A percentile compares a stretch with the other conserved stretches of the same genome.
phyloP scores from a whole-genome alignment of 2,888 invertebrate genomes.

The Drosophila bunnanda region DNA sequence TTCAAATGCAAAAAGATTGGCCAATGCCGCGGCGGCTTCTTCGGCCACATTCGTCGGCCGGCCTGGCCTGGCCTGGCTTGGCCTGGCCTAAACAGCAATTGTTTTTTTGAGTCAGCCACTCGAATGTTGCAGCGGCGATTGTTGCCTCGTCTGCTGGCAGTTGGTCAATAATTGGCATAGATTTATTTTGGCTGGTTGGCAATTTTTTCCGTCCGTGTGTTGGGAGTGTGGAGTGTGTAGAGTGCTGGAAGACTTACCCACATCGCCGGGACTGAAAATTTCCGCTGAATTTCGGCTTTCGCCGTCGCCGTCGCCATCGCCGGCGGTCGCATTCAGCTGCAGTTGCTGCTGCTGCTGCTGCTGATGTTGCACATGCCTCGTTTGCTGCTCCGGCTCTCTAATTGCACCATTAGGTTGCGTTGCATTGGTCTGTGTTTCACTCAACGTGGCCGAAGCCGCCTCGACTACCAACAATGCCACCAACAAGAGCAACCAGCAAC shows the following conservation, averaged over 20 bases:
- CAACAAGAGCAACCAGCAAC: conserved; percentile 64
- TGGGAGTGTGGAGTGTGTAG: conserved; percentile 12
- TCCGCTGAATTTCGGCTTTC: conserved; percentile 69
- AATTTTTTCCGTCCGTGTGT: conserved; percentile 37
- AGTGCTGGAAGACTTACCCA: conserved; percentile 69
- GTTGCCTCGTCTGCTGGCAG: conserved; percentile 64
- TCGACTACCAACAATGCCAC: conserved; percentile 61
- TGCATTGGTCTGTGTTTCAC: conserved; percentile 75
- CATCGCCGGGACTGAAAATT: conserved; percentile 73
- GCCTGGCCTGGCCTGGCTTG: conserved; percentile 64
- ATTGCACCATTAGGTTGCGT: conserved; percentile 74
- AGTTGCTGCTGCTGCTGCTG: conserved; percentile 30
- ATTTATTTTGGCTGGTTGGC: conserved; percentile 77
- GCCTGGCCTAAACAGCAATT: conserved; percentile 58
- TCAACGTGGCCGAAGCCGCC: conserved; percentile 45
- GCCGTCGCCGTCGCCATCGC: conserved; percentile 38
- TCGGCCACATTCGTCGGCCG: conserved; percentile 36
- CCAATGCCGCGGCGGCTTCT: conserved; percentile 68
- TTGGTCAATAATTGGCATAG: conserved; percentile 82
- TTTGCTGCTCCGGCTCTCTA: conserved; percentile 64
- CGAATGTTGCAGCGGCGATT: conserved; percentile 55
- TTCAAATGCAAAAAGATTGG: conserved; percentile 67
- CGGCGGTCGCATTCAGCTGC: conserved; percentile 62
- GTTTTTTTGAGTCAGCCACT: conserved; percentile 40
- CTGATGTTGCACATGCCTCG: conserved; percentile 48